Conservation (phyloP, 1,140 invertebrate species). For the Mactra quadrangularis region DNA sequence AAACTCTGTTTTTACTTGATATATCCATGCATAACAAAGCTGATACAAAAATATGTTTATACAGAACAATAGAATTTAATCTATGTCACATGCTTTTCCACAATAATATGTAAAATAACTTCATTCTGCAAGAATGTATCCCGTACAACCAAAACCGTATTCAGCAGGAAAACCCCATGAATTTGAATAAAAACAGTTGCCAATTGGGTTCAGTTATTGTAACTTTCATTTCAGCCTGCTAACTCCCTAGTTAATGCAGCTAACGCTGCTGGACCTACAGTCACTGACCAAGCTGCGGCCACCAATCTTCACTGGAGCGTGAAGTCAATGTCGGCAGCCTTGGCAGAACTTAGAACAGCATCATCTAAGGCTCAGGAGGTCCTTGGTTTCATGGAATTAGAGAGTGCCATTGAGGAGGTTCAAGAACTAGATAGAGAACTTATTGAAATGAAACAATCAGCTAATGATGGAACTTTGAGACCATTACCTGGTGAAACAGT, state of each 20-base stretch:
- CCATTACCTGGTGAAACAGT: slow-evolving; percentile 94
- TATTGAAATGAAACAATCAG: slow-evolving; percentile 90
- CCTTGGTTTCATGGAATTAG: slow-evolving; percentile 92
- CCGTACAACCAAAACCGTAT: no score
- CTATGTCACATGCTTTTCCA: no score
- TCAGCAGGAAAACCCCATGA: no score
- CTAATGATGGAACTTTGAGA: slow-evolving; percentile 88
- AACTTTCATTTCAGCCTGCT: slow-evolving; percentile 86
- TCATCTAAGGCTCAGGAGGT: slow-evolving; percentile 93
- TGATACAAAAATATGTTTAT: no score
- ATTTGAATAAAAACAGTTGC: no score
- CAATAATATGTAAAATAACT: no score
- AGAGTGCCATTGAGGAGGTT: slow-evolving; percentile 91
- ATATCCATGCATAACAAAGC: no score
- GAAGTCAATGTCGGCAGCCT: slow-evolving; percentile 90
- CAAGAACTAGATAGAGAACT: slow-evolving; percentile 92
- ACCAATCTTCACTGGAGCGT: slow-evolving; percentile 89
- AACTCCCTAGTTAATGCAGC: slow-evolving; percentile 89
- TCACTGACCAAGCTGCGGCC: slow-evolving; percentile 91
- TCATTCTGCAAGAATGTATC: no score
- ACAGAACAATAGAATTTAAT: no score
- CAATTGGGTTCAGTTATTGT: no score
- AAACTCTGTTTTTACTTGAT: no score
- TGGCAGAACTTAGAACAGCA: slow-evolving; percentile 92
- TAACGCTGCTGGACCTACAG: slow-evolving; percentile 92